Evolutionary conservation across 1,140 invertebrate genomes (phyloP), one percentile per base, ranked within the genome.

Genomic region (Mactra quadrangularis): DNA sequence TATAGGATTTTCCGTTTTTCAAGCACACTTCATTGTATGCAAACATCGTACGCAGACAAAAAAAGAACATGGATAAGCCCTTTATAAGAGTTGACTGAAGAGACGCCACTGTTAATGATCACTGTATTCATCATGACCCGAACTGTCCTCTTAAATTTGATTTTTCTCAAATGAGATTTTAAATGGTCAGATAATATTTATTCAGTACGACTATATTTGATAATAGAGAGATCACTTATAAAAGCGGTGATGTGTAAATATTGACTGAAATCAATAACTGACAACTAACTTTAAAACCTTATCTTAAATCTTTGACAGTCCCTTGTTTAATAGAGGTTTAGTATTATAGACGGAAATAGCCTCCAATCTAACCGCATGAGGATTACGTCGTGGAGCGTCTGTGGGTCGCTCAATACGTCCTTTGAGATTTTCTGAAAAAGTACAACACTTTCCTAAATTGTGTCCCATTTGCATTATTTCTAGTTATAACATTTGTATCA

Each of bases 41-140:
- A 27, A 68, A 68, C 41, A 68, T 68, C 47, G 47, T 68, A 29
- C 19, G 25, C 47, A 7, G 22, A 0, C 27, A 25, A 66, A 50
- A 31, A 50, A 41, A 41, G 22, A 31, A 68, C 47, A 68, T 25
- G 45, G 45, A 47, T 68, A 47, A 47, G 47, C 47, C 45, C 27
- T 27, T 47, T 41, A n/a, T 41, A 29, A 50, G 19, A 9, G 7
- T 19, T 55, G 31, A 45, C 17, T 47, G 64, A 7, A 41, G 15
- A 50, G 64, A 50, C 64, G 45, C 64, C 64, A 68, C n/a, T 47
- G 31, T 68, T 47, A 68, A 68, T 68, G 64, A 41, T 11, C 45
- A 31, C 45, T 35, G 25, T 52, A 47, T 68, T 41, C 19, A 68
- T 22, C 47, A 17, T 31, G 41, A 68, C 3, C 38, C 27, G 38